Evolutionary conservation across 2,888 invertebrate genomes (phyloP).

Genomic region (Habrosyne pyritoides): DNA sequence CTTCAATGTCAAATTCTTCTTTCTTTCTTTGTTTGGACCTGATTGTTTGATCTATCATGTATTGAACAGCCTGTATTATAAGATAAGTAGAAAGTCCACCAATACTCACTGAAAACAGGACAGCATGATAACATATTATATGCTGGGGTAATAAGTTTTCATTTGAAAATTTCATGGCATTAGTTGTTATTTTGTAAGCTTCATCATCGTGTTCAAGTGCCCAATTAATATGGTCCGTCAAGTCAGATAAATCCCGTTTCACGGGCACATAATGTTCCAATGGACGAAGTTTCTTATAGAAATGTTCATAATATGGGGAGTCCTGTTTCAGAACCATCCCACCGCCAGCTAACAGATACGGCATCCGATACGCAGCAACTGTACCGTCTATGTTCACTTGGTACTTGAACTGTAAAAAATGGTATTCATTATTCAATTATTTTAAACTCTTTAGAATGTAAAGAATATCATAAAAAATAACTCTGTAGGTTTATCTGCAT

Average conservation of each 20-base stretch:
- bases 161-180: conserved; percentile 88
- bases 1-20: too few species aligned
- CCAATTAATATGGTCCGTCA: conserved; percentile 91
- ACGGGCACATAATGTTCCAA: conserved; percentile 93
- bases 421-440: too few species aligned
- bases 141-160: conserved; percentile 92
- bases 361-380: conserved; percentile 97
- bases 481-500: too few species aligned
- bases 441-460: too few species aligned
- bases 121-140: conserved; percentile 94
- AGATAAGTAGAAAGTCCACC: background rate
- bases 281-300: conserved; percentile 90
- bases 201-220: conserved; percentile 88
- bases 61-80: background rate
- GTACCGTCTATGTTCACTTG: conserved; percentile 97
- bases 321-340: conserved; percentile 95
- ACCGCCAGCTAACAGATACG: conserved; percentile 95
- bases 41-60: too few species aligned
- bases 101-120: conserved; percentile 66
- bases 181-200: conserved; percentile 86
- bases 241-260: conserved; percentile 90
- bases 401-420: conserved; percentile 99
- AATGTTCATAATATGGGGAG: conserved; percentile 97
- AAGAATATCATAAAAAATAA: too few species aligned
- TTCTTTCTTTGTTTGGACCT: too few species aligned